Evolutionary conservation across 2,113 vertebrate species (phyloP).

Genomic region (Cephalopholis sonnerati): DNA sequence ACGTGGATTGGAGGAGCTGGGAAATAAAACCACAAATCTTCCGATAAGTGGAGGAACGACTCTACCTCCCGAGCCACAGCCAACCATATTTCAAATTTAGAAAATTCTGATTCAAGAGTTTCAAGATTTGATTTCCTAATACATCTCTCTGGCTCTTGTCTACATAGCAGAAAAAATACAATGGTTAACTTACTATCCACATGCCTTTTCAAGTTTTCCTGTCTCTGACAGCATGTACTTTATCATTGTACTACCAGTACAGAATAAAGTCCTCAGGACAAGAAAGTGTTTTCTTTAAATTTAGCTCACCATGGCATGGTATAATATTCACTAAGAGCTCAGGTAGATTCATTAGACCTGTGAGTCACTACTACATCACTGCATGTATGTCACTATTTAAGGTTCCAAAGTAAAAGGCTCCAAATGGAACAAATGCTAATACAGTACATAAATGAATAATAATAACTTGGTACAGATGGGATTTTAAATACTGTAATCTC

Average conservation of each 20-base stretch:
- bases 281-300: not conserved
- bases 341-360: fast-evolving
- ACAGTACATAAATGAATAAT: slow-evolving; percentile 45
- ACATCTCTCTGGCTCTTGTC: no score
- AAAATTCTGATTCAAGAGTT: not conserved
- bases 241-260: no score
- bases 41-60: no score
- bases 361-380: not conserved
- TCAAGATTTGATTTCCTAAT: not conserved
- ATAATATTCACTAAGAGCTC: not conserved
- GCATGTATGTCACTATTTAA: not conserved
- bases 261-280: not conserved
- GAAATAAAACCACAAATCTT: no score
- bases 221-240: not conserved
- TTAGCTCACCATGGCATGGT: no score
- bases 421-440: slow-evolving; percentile 21
- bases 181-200: no score
- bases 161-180: no score
- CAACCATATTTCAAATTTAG: no score
- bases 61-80: no score
- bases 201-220: not conserved
- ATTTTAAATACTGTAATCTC: slow-evolving; percentile 23
- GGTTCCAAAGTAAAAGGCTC: not conserved
- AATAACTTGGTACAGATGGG: slow-evolving; percentile 39
- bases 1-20: no score